phyloP scores from a whole-genome alignment of 2,888 invertebrate species.

The Thysanoteuthis rhombus region DNA sequence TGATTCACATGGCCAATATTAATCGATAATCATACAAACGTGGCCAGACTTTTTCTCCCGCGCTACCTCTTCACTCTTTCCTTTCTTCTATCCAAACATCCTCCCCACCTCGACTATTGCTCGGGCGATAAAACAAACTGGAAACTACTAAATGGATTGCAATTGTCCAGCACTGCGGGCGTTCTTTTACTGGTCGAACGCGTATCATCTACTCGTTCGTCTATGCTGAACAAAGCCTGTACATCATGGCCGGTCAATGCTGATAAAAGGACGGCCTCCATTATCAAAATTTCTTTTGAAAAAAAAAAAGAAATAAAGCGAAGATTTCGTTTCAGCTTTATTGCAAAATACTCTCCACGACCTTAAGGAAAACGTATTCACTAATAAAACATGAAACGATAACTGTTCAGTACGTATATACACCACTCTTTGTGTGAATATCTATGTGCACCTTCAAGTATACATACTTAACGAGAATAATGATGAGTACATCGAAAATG shows the following conservation, averaged over 20 bases:
- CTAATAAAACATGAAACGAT: not conserved
- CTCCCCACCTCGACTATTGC: not conserved
- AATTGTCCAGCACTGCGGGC: not conserved
- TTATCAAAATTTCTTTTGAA: not conserved
- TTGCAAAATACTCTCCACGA: not conserved
- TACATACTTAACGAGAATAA: too few species aligned
- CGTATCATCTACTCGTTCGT: not conserved
- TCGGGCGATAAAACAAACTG: not conserved
- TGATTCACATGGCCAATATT: not conserved
- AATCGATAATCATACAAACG: not conserved
- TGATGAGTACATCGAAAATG: too few species aligned
- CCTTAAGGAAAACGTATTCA: not conserved
- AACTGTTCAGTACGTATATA: not conserved
- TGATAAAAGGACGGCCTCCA: not conserved
- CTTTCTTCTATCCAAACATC: not conserved
- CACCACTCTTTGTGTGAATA: too few species aligned
- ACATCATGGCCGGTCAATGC: not conserved
- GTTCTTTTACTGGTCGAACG: not conserved
- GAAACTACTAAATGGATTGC: not conserved
- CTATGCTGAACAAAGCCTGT: too few species aligned
- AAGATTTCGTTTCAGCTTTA: not conserved
- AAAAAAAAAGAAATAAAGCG: too few species aligned
- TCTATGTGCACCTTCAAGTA: too few species aligned
- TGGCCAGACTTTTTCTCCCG: not conserved
- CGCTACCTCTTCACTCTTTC: not conserved